These are phyloP conservation scores for Ahaetulla prasina DNA, from an alignment of 2,113 vertebrate species.

Conservation along the genomic window DNA sequence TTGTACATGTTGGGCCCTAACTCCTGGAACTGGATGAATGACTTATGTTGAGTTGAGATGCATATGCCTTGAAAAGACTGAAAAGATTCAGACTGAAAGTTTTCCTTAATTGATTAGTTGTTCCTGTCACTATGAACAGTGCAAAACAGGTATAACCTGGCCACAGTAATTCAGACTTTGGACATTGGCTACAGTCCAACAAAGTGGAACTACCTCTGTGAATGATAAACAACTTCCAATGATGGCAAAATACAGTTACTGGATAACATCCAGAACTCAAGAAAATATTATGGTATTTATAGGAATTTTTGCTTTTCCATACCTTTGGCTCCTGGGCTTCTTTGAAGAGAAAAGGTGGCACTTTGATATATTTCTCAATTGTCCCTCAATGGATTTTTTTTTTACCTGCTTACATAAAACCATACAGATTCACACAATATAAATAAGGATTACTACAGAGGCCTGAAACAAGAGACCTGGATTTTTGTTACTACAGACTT, in stretches of 20 bases:
- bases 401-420: background rate
- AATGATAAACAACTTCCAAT: background rate
- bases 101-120: background rate
- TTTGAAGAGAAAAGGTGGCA: background rate
- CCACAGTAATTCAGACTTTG: background rate
- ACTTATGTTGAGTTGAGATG: background rate
- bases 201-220: background rate
- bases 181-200: background rate
- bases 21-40: background rate
- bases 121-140: background rate
- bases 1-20: background rate
- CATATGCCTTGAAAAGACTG: background rate
- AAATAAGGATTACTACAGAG: background rate
- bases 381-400: background rate
- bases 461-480: background rate
- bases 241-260: background rate
- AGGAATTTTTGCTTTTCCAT: background rate
- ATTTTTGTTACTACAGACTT: background rate
- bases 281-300: background rate
- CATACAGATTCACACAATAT: background rate
- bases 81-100: background rate
- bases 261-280: background rate
- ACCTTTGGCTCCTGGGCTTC: background rate
- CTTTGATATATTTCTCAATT: background rate
- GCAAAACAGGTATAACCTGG: background rate